A percentile compares a stretch with the other conserved stretches of the same genome.
Conservation (phyloP, 2,797 vertebrate genomes). For the Manis crassicaudata region DNA sequence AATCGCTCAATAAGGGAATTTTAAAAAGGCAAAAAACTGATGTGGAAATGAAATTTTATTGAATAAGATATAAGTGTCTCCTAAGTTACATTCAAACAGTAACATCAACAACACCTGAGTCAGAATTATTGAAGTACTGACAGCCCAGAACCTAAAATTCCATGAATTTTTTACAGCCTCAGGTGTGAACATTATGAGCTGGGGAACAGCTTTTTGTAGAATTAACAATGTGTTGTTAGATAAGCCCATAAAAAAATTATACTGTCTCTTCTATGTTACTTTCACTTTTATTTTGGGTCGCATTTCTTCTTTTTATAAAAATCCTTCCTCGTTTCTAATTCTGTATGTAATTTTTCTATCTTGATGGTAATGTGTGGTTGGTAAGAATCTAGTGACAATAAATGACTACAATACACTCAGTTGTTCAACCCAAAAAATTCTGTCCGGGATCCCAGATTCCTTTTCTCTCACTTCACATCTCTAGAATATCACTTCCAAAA, state of each 20-base stretch:
- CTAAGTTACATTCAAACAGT: constrained; percentile 39
- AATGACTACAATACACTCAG: neutral
- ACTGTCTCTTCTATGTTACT: neutral
- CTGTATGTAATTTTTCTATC: neutral
- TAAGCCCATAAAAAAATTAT: constrained; percentile 40
- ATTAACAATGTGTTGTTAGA: constrained; percentile 60
- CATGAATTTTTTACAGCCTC: constrained; percentile 42
- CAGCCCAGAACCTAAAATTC: constrained; percentile 60
- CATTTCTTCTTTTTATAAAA: neutral
- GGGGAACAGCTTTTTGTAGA: neutral
- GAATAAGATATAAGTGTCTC: neutral
- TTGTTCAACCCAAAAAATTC: neutral
- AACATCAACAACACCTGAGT: neutral
- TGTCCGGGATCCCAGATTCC: neutral
- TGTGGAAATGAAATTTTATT: constrained; percentile 23
- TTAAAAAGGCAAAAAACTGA: neutral
- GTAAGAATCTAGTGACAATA: neutral
- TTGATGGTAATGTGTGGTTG: neutral
- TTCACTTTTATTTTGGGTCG: neutral
- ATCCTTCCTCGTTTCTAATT: neutral
- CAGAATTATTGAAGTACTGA: constrained; percentile 2
- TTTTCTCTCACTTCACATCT: neutral
- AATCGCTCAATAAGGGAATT: neutral
- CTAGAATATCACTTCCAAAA: neutral
- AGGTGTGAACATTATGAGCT: constrained; percentile 50